These are phyloP conservation scores for Masticophis lateralis DNA, from an alignment of 2,797 vertebrate species.

Conservation along the genomic window DNA sequence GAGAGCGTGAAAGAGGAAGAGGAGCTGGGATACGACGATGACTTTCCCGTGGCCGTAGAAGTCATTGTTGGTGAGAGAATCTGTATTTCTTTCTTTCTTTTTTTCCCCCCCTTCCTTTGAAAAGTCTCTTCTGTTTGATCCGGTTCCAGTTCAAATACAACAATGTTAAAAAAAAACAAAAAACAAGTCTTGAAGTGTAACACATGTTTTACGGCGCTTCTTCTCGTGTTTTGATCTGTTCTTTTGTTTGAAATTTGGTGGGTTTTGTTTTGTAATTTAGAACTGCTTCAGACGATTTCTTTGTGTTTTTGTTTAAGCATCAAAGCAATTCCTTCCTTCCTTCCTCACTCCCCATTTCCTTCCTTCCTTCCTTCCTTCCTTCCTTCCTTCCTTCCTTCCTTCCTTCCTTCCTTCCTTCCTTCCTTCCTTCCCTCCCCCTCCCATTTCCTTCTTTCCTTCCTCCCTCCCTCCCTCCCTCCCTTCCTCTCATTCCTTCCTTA, in stretches of 20 bases:
- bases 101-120: neutral
- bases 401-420: too few relatives aligned
- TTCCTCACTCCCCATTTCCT: too few relatives aligned
- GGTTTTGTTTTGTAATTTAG: constrained; percentile 38
- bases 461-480: too few relatives aligned
- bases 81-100: constrained; percentile 44
- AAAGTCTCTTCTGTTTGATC: too few relatives aligned
- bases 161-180: constrained; percentile 8
- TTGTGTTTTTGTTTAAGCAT: constrained; percentile 44
- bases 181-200: constrained; percentile 40
- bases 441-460: too few relatives aligned
- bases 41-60: constrained; percentile 91
- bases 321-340: neutral
- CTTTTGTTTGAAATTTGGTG: constrained; percentile 52
- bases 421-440: too few relatives aligned
- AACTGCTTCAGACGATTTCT: constrained; percentile 26
- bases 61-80: constrained; percentile 90
- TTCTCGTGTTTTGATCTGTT: constrained; percentile 61
- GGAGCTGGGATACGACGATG: constrained; percentile 80
- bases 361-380: too few relatives aligned
- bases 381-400: too few relatives aligned
- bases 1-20: constrained; percentile 80
- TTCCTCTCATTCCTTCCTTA: too few relatives aligned
- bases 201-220: constrained; percentile 53
- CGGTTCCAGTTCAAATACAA: constrained; percentile 32